Percentiles rank a stretch among this genome's conserved stretches.
These are phyloP conservation scores for Heliconius cydno DNA, from an alignment of 2,888 invertebrate species.

Conservation along the genomic window DNA sequence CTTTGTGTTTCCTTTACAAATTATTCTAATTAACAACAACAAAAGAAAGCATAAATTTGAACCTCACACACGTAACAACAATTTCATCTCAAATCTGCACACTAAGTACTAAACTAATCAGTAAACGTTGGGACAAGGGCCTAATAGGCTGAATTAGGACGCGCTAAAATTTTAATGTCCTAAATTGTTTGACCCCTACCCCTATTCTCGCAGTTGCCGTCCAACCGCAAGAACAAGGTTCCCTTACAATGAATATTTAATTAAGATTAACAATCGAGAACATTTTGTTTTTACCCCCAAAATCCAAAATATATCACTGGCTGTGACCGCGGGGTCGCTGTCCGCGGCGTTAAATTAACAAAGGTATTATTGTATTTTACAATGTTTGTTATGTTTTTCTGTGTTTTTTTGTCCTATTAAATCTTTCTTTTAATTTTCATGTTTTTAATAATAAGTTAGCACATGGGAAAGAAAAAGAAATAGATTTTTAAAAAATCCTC, in stretches of 20 bases:
- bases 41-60: background rate
- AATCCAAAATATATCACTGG: slow-evolving; percentile 55
- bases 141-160: slow-evolving; percentile 29
- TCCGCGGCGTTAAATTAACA: slow-evolving; percentile 25
- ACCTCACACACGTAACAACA: background rate
- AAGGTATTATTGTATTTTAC: slow-evolving; percentile 27
- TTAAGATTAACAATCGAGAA: slow-evolving; percentile 66
- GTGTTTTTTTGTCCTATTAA: background rate
- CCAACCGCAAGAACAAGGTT: slow-evolving; percentile 43
- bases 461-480: no score
- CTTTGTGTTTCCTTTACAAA: background rate
- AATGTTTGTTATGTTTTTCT: slow-evolving; percentile 4
- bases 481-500: no score
- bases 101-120: slow-evolving; percentile 22
- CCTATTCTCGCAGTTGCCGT: slow-evolving; percentile 44
- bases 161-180: slow-evolving; percentile 32
- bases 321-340: slow-evolving; percentile 47
- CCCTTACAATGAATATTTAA: slow-evolving; percentile 66
- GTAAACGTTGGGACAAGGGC: slow-evolving; percentile 12
- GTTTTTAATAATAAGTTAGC: background rate
- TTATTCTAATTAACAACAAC: background rate
- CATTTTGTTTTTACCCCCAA: slow-evolving; percentile 52
- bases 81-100: background rate
- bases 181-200: slow-evolving; percentile 30
- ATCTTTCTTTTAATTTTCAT: background rate